These are phyloP conservation scores for Acleris cristana DNA, from an alignment of 2,888 invertebrate species.

Conservation along the genomic window DNA sequence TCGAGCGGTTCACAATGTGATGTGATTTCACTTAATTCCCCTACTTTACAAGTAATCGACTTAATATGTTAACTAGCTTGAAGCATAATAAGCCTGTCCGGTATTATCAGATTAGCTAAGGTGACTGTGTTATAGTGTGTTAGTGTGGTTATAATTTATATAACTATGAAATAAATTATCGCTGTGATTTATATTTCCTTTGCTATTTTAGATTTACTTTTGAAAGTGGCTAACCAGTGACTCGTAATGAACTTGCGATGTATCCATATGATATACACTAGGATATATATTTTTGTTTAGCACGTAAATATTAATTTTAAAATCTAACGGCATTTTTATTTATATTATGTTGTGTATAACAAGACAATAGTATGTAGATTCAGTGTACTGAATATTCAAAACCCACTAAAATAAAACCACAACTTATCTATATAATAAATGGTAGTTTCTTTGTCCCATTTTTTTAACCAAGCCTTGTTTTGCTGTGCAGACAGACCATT, in stretches of 20 bases:
- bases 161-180: conserved; percentile 36
- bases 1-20: neutral
- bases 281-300: conserved; percentile 19
- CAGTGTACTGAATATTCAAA: neutral
- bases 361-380: neutral
- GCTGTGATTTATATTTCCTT: conserved; percentile 40
- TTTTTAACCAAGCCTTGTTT: no score
- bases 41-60: conserved; percentile 15
- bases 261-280: conserved; percentile 2
- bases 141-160: conserved; percentile 22
- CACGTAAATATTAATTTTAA: conserved; percentile 11
- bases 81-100: conserved; percentile 18
- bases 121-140: conserved; percentile 28
- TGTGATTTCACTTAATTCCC: conserved; percentile 12
- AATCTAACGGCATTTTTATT: neutral
- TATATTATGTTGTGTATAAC: neutral
- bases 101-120: conserved; percentile 30
- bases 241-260: neutral
- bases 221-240: conserved; percentile 9
- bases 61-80: conserved; percentile 19
- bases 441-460: no score
- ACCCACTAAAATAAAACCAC: no score
- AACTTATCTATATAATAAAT: no score
- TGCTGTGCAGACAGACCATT: no score
- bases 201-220: conserved; percentile 28